These are phyloP conservation scores for Tenthredo scrophulariae DNA, from an alignment of 2,888 invertebrate species.

Conservation along the genomic window DNA sequence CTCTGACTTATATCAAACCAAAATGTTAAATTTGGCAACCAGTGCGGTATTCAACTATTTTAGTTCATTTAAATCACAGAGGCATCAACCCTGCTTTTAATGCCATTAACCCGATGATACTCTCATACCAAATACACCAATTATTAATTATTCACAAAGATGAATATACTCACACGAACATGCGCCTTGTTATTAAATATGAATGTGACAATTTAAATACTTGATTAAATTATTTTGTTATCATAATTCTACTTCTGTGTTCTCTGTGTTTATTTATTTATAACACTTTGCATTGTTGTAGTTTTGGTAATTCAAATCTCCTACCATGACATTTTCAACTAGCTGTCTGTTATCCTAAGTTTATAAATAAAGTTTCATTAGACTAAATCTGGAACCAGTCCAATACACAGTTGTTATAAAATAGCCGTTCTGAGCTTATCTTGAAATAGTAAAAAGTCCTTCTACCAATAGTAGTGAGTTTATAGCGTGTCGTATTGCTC, in stretches of 20 bases:
- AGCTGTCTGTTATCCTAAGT: slow-evolving; percentile 35
- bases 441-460: slow-evolving; percentile 5
- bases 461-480: background rate
- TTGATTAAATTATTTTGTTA: background rate
- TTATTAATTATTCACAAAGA: background rate
- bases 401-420: slow-evolving; percentile 36
- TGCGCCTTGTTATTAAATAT: background rate
- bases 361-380: slow-evolving; percentile 46
- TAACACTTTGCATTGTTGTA: background rate
- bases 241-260: background rate
- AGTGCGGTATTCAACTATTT: slow-evolving; percentile 53
- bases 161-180: background rate
- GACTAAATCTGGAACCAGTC: slow-evolving; percentile 47
- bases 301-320: background rate
- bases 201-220: background rate
- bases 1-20: slow-evolving; percentile 56
- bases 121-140: background rate
- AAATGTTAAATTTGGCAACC: slow-evolving; percentile 63
- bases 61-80: slow-evolving; percentile 64
- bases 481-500: background rate
- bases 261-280: background rate
- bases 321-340: slow-evolving; percentile 19
- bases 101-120: slow-evolving; percentile 14
- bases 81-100: slow-evolving; percentile 57
- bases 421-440: background rate